Conservation (phyloP, 2,797 vertebrate genomes). For the Premnoplex brunnescens region DNA sequence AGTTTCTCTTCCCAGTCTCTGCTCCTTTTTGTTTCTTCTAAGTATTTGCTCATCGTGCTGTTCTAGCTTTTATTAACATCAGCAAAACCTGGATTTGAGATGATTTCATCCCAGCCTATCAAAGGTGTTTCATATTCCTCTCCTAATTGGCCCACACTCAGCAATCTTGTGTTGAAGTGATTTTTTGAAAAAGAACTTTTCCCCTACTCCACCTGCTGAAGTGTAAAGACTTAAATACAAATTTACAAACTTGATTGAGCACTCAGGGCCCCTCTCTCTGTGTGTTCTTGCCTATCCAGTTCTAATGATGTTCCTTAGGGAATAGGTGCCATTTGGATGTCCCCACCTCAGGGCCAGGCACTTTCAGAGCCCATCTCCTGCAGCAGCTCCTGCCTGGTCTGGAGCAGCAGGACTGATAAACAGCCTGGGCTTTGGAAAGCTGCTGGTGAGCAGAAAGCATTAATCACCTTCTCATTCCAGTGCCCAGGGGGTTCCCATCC, state of each 20-base stretch:
- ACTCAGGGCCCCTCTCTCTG: neutral
- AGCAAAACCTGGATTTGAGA: neutral
- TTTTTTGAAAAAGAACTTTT: neutral
- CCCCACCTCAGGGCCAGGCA: neutral
- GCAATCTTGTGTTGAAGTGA: neutral
- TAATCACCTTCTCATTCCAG: neutral
- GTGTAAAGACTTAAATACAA: neutral
- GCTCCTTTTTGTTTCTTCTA: neutral
- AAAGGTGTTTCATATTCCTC: neutral
- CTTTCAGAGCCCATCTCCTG: neutral
- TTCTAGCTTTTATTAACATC: neutral
- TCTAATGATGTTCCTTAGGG: neutral
- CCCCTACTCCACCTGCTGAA: neutral
- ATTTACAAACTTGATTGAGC: neutral
- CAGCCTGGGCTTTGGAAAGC: neutral
- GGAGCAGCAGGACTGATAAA: neutral
- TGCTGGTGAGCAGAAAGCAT: neutral
- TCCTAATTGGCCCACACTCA: neutral
- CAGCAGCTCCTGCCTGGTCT: neutral
- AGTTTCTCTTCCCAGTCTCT: neutral
- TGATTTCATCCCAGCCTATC: neutral
- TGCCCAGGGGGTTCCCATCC: neutral
- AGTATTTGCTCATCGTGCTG: neutral
- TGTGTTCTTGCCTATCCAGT: neutral
- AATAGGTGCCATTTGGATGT: accelerated